These are phyloP conservation scores for Aphyosemion australe DNA, from an alignment of 2,113 vertebrate species.

Conservation along the genomic window DNA sequence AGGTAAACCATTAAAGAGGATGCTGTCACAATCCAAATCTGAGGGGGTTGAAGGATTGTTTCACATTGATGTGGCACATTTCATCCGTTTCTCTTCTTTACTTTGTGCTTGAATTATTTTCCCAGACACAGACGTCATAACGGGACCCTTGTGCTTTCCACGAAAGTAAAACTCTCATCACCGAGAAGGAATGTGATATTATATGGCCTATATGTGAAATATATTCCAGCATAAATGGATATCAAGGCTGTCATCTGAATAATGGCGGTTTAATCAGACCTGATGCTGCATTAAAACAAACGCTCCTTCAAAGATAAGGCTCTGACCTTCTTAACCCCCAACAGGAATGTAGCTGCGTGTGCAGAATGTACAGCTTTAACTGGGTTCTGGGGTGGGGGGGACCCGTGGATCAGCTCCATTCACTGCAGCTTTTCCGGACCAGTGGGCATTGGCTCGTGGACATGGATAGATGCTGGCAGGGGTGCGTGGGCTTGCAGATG, in stretches of 20 bases:
- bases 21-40: constrained; percentile 11
- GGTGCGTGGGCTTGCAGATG: constrained; percentile 41
- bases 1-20: constrained; percentile 51
- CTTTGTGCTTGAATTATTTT: constrained; percentile 9
- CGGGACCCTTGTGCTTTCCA: neutral
- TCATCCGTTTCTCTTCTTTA: constrained; percentile 5
- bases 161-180: neutral
- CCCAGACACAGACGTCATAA: constrained; percentile 1
- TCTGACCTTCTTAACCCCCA: constrained; percentile 65
- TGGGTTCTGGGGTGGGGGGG: constrained; percentile 45
- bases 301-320: constrained; percentile 59
- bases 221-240: neutral
- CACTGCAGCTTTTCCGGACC: constrained; percentile 69
- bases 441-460: constrained; percentile 60
- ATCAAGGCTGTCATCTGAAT: constrained; percentile 6
- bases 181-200: neutral
- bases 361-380: constrained; percentile 69
- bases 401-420: constrained; percentile 61
- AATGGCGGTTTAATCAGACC: constrained; percentile 19
- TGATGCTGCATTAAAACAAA: constrained; percentile 32
- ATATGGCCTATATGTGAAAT: constrained; percentile 1
- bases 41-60: constrained; percentile 5
- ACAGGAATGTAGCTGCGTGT: constrained; percentile 72
- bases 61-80: no score
- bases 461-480: constrained; percentile 55